Percentiles rank a stretch among this genome's conserved stretches.
These are phyloP conservation scores for Hippocampus zosterae DNA, from an alignment of 2,113 vertebrate genomes.

Conservation along the genomic window DNA sequence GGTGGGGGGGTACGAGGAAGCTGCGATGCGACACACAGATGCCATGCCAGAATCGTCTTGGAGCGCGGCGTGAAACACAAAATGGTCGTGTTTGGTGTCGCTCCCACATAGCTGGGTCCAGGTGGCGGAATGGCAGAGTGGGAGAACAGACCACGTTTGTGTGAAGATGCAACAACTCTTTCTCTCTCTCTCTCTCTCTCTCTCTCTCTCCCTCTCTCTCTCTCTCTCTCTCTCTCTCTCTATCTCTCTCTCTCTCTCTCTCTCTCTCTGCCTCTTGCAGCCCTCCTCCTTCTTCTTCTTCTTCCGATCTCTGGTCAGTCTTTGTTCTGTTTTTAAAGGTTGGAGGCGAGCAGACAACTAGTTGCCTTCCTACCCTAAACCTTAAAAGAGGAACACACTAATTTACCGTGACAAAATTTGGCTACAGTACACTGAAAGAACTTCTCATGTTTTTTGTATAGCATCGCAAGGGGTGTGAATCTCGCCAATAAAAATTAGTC, in stretches of 20 bases:
- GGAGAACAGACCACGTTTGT: slow-evolving; percentile 70
- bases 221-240: slow-evolving; percentile 8
- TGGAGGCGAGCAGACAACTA: slow-evolving; percentile 64
- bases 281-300: slow-evolving; percentile 22
- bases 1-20: slow-evolving; percentile 29
- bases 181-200: slow-evolving; percentile 55
- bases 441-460: neutral
- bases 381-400: neutral
- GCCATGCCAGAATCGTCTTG: slow-evolving; percentile 2
- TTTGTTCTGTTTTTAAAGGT: slow-evolving; percentile 68
- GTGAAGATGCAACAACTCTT: slow-evolving; percentile 68
- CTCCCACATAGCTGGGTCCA: slow-evolving; percentile 65
- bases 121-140: slow-evolving; percentile 72
- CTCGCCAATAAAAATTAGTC: too few relatives aligned
- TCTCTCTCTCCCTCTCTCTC: slow-evolving; percentile 34
- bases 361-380: slow-evolving; percentile 58
- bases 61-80: slow-evolving; percentile 52
- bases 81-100: slow-evolving; percentile 59
- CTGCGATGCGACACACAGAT: slow-evolving; percentile 33
- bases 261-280: slow-evolving; percentile 5
- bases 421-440: neutral
- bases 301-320: slow-evolving; percentile 50
- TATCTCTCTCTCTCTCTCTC: slow-evolving; percentile 40
- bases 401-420: neutral
- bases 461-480: too few relatives aligned